Evolutionary conservation across 2,888 invertebrate species (phyloP), one percentile per base, ranked within the genome.

Genomic region (Acrobasis consociella): DNA sequence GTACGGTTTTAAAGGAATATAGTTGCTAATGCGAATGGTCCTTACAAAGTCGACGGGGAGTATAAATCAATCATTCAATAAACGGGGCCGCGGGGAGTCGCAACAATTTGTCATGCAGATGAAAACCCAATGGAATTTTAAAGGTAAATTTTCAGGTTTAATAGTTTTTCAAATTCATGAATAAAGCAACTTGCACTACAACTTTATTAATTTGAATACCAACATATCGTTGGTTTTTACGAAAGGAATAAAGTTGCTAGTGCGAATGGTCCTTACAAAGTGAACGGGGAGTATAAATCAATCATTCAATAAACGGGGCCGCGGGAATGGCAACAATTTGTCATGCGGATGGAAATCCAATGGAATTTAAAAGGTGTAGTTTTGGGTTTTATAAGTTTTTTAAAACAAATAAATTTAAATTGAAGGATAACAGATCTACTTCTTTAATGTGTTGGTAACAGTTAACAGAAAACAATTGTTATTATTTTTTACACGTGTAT

Each of bases 21-120:
- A 42, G 42, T 42, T 11, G 13, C 10, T 42, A 42, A 11, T 42
- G 2, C 13, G 46, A 42, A 46, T 46, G 13, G 72, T 22, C 60
- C 78, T 71, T 67, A 72, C 72, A n/a, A 46, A 46, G 13, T 11
- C 73, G 72, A 71, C 67, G 76, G 70, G 22, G 22, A 22, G 22
- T 22, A 22, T 22, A 22, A 22, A 91, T 91, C 90, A 91, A 91
- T 91, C 91, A 90, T 86, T 87, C 89, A 87, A 88, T 91, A 85
- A 87, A 77, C 76, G 72, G 70, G 74, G 73, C 74, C 69, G 69
- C 60, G 68, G 72, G n/a, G 72, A 69, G 68, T 69, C 64, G 72
- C 71, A 71, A 75, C 82, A 78, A 89, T 91, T 91, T 90, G 89
- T 90, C 91, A 86, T 76, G 80, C 58, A 69, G 69, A 67, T 69